Percentiles rank a stretch among this genome's conserved stretches.
Conservation (phyloP, 2,113 vertebrate genomes). For the Aspidoscelis tigris region DNA sequence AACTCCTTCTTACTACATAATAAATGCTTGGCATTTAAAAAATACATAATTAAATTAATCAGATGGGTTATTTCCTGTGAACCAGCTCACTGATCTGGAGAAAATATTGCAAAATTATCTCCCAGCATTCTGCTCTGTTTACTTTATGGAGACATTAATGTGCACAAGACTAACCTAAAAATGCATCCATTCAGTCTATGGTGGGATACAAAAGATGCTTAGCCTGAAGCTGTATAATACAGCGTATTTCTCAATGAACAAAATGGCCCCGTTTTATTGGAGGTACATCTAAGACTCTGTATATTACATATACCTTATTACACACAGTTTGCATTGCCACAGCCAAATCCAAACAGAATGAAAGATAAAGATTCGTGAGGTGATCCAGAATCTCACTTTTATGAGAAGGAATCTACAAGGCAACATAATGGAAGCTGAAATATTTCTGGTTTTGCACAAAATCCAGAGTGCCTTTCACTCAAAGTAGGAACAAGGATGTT, state of each 20-base stretch:
- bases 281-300: neutral
- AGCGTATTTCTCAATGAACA: neutral
- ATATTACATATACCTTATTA: neutral
- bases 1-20: too few relatives aligned
- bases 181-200: neutral
- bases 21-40: too few relatives aligned
- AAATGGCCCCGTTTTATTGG: neutral
- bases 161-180: neutral
- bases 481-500: too few relatives aligned
- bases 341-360: neutral
- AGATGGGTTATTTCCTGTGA: neutral
- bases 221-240: neutral
- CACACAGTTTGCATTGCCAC: conserved; percentile 3
- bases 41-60: neutral
- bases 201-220: neutral
- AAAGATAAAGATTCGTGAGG: neutral
- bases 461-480: too few relatives aligned
- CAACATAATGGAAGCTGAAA: too few relatives aligned
- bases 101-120: neutral
- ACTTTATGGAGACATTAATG: neutral
- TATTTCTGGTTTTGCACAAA: too few relatives aligned
- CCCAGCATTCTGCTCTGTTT: neutral
- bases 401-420: too few relatives aligned
- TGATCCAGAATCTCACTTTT: neutral
- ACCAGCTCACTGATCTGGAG: conserved; percentile 12